These are phyloP conservation scores for Leptodactylus fuscus DNA, from an alignment of 2,113 vertebrate species.

Conservation along the genomic window DNA sequence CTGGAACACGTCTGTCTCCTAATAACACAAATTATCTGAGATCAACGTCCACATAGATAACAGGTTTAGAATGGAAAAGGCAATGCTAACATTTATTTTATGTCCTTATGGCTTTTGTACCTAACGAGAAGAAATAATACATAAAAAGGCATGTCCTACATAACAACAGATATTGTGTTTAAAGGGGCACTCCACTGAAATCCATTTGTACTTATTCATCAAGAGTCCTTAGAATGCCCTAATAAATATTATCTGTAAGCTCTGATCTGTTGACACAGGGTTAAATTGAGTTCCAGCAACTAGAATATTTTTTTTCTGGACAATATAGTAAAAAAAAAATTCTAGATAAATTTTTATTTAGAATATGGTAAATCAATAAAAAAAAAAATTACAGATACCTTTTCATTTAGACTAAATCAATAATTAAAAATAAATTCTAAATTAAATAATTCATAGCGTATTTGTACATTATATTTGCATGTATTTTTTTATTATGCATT, in stretches of 20 bases:
- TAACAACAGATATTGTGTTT: too few species aligned
- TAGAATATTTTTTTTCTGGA: too few species aligned
- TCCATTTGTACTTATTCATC: neutral
- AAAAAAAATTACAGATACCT: too few species aligned
- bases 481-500: too few species aligned
- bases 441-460: too few species aligned
- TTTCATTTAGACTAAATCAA: too few species aligned
- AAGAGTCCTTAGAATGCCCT: neutral
- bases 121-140: neutral
- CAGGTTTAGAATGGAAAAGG: neutral
- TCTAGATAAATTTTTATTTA: too few species aligned
- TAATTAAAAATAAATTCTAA: too few species aligned
- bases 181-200: neutral
- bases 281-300: neutral
- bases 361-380: too few species aligned
- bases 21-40: conserved; percentile 29
- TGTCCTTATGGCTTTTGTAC: neutral
- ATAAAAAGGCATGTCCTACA: neutral
- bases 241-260: neutral
- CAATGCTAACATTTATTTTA: neutral
- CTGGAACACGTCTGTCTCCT: conserved; percentile 39
- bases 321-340: too few species aligned
- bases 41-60: conserved; percentile 18
- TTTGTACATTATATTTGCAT: too few species aligned
- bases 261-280: neutral